Evolutionary conservation across 1,140 invertebrate species (phyloP), one percentile per base, ranked within the genome.

Genomic region (Bombus waltoni): DNA sequence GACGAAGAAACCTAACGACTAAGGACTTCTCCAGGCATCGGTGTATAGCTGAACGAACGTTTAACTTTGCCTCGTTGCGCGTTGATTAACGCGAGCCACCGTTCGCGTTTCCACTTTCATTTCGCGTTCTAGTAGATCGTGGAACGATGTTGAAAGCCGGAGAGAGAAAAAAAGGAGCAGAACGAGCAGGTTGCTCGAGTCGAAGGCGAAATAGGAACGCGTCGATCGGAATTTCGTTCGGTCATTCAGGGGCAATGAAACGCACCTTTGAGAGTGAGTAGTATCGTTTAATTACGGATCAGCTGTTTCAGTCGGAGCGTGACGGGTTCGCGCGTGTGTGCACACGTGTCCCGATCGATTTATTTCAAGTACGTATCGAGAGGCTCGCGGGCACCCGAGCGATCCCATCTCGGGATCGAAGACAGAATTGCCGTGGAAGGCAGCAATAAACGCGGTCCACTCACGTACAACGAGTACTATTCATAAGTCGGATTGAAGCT

Each of bases 391-490:
- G 35, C 18, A 81, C 1, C 72, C 35, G 4, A 65, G 47, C 18
- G 80, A 74, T 77, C 74, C 42, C 74, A 83, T 86, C 76, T 44
- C 66, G 11, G 57, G n/a, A 81, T 62, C 66, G 65, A 86, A 83
- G 86, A 90, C 83, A 86, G 86, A 90, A 90, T 88, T 82, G 80
- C 83, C 83, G 83, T 72, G 86, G 84, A 87, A 47, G 83, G 82
- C 59, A 59, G 83, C 62, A 81, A 85, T 81, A 81, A 90, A 81
- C 68, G 78, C 82, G 42, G 38, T 81, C 74, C 82, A 59, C 73
- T 75, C 65, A 28, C 62, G 74, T 86, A 90, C 89, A 90, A 90
- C 68, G 89, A 90, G 85, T 88, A 88, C 86, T 90, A 90, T 90
- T 90, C 86, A 90, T 90, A 83, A 90, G 74, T 72, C 77, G 70